Base-by-base conservation (phyloP, 2,797 vertebrate genomes). In the Champsocephalus gunnari region DNA sequence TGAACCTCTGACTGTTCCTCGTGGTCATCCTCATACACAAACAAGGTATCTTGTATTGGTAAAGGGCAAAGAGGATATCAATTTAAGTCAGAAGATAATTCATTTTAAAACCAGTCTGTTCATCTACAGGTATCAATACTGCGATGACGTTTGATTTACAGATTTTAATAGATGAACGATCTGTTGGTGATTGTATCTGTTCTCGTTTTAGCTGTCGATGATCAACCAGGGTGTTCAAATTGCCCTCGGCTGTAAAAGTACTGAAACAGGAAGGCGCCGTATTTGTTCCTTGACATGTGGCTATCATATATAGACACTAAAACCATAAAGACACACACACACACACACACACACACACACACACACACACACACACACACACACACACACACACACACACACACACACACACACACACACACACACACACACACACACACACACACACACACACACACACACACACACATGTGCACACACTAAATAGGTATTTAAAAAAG, bases 191-290 rank as follows among this genome's bases (percentile, higher is more conserved):
- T 51, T 2, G 0, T 1, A 3, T 11, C 2, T 38, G 9, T 58
- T 60, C 74, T 80, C 84, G 80, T 90, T 84, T 73, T 0, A 0
- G 32, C 57, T 50, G 86, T 87, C 68, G 68, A 91, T 89, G 77
- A 91, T 82, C 62, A 83, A 83, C 89, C 67, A 49, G 69, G 28
- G 48, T 64, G 34, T 34, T 45, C 63, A 38, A 43, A 21, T 38
- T 10, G 73, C 41, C 43, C 28, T 32, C 0, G 3, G 79, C 13
- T 77, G 51, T 86, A 89, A 90, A 88, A 57, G 12, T 1, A 50
- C 4, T 0, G 11, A 78, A 87, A 82, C 78, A 81, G 83, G 87
- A 87, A 84, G 81, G 24, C 2, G 21, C 3, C 1, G 0, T 80
- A 12, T 83, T 75, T 80, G 62, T 50, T 49, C 28, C 0, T 4